phyloP scores from a whole-genome alignment of 2,113 vertebrate genomes.

The Protobothrops mucrosquamatus region DNA sequence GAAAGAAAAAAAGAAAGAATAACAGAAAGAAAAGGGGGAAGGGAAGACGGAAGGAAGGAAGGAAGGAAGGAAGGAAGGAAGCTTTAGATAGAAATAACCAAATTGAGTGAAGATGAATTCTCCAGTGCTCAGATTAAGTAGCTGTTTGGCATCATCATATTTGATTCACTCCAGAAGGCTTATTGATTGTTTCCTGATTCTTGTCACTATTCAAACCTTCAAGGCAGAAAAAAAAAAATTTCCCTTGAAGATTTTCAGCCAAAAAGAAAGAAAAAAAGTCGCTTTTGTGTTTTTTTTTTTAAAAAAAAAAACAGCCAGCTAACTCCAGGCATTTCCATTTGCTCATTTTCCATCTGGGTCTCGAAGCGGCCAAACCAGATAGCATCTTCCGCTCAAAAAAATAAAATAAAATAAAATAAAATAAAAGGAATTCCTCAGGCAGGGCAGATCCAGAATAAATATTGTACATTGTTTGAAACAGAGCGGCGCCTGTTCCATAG shows the following conservation, averaged over 20 bases:
- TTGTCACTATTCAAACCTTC: background rate
- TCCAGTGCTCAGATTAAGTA: background rate
- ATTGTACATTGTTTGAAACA: background rate
- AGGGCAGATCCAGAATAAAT: background rate
- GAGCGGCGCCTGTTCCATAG: too few relatives aligned
- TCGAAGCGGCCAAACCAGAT: background rate
- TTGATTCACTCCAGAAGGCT: background rate
- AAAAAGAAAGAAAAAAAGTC: background rate
- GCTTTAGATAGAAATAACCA: background rate
- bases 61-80: background rate
- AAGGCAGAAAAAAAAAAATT: background rate
- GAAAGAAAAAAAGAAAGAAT: too few relatives aligned
- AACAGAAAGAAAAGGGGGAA: too few relatives aligned
- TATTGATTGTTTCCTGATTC: background rate
- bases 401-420: too few relatives aligned
- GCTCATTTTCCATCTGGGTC: background rate
- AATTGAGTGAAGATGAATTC: background rate
- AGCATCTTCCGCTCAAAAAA: background rate
- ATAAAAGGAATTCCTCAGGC: background rate
- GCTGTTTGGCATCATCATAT: too few relatives aligned
- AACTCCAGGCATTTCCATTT: too few relatives aligned
- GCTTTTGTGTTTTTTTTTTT: too few relatives aligned
- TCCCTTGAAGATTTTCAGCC: background rate
- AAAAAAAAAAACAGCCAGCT: background rate
- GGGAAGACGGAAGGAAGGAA: too few relatives aligned